These are phyloP conservation scores for Brachionus koreanus DNA, from an alignment of 1,140 invertebrate genomes.

Conservation along the genomic window DNA sequence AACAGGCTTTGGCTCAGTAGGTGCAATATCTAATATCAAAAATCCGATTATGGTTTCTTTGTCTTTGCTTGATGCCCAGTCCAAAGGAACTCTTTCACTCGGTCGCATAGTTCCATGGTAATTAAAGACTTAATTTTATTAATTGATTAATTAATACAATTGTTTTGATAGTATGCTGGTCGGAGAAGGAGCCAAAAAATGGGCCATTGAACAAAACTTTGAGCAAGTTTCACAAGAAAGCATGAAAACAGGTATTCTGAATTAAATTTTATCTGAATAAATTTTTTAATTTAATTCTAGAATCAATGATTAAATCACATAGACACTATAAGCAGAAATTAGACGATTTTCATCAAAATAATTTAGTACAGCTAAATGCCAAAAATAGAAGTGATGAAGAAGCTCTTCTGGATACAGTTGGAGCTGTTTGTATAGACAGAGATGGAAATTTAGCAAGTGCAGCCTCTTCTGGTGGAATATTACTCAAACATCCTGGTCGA, in stretches of 20 bases:
- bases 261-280: not conserved
- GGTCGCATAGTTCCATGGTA: constrained; percentile 59
- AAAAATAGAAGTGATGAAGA: constrained; percentile 3
- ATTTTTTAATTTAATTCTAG: not conserved
- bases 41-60: constrained; percentile 59
- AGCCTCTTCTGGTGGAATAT: constrained; percentile 85
- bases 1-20: constrained; percentile 75
- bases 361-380: not conserved
- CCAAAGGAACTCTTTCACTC: constrained; percentile 50
- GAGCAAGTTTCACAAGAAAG: constrained; percentile 65
- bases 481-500: constrained; percentile 82
- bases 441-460: constrained; percentile 75
- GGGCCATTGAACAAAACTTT: constrained; percentile 72
- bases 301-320: constrained; percentile 17
- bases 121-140: constrained; percentile 21
- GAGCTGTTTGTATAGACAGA: constrained; percentile 49
- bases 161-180: constrained; percentile 64
- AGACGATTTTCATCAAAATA: constrained; percentile 31
- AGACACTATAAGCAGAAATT: constrained; percentile 31
- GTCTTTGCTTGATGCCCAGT: constrained; percentile 55
- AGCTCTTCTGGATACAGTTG: constrained; percentile 43
- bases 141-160: not conserved
- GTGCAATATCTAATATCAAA: constrained; percentile 50
- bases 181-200: constrained; percentile 71
- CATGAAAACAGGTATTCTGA: constrained; percentile 63